A percentile compares a stretch with the other conserved stretches of the same genome.
Conservation (phyloP, 2,888 invertebrate genomes). For the Deroplatys truncata region DNA sequence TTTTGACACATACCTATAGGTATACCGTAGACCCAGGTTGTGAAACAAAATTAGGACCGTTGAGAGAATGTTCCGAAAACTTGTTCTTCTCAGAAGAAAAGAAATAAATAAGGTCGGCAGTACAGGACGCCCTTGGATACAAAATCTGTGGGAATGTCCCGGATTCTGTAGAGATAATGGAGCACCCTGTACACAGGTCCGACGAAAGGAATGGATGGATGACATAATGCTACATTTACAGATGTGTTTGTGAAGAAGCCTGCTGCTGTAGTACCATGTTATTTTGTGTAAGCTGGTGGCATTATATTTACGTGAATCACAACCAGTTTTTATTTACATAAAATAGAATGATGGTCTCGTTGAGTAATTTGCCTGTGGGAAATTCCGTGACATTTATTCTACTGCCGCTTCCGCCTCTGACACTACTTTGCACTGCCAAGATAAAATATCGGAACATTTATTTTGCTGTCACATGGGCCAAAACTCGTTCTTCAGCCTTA, state of each 20-base stretch:
- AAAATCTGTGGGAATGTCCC: too few relatives aligned
- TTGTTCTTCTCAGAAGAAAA: too few relatives aligned
- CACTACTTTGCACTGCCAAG: not conserved
- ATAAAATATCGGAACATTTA: not conserved
- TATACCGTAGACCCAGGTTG: too few relatives aligned
- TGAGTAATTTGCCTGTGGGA: not conserved
- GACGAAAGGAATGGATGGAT: not conserved
- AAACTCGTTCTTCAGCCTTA: not conserved
- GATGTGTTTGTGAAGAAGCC: not conserved
- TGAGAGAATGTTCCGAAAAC: too few relatives aligned
- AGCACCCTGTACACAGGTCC: not conserved
- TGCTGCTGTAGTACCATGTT: not conserved
- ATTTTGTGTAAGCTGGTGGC: not conserved
- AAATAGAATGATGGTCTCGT: not conserved
- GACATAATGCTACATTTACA: not conserved
- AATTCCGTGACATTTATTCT: not conserved
- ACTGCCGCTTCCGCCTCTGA: not conserved
- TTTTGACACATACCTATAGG: too few relatives aligned
- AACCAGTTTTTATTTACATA: not conserved
- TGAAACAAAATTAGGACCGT: too few relatives aligned
- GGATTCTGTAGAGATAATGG: too few relatives aligned
- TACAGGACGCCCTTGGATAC: too few relatives aligned
- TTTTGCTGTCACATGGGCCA: not conserved
- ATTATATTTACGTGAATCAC: not conserved
- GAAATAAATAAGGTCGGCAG: too few relatives aligned